These are phyloP conservation scores for Caenorhabditis latens DNA, from an alignment of 1,140 invertebrate genomes.

Conservation along the genomic window DNA sequence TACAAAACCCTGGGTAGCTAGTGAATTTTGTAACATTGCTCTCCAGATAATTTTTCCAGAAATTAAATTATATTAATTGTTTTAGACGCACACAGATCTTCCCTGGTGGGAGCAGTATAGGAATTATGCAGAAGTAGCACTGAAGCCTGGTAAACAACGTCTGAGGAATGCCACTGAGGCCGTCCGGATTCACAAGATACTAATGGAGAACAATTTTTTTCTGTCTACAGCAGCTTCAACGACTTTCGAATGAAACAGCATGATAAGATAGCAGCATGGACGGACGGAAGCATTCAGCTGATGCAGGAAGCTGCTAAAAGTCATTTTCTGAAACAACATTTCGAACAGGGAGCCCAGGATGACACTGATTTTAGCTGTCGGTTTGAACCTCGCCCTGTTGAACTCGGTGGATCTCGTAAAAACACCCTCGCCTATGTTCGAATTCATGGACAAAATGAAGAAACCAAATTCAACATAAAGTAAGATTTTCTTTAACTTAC, in stretches of 20 bases:
- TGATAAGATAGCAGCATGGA: not conserved
- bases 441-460: not conserved
- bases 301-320: not conserved
- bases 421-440: not conserved
- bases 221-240: not conserved
- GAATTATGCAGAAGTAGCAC: not conserved
- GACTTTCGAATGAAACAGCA: not conserved
- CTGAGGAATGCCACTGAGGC: not conserved
- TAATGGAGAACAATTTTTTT: not conserved
- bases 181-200: not conserved
- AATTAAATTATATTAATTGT: not conserved
- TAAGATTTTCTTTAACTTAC: not conserved
- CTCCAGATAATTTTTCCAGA: no score
- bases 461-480: not conserved
- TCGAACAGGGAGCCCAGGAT: not conserved
- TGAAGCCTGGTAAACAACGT: no score
- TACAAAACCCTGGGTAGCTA: not conserved
- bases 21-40: constrained; percentile 1
- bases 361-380: not conserved
- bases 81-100: not conserved
- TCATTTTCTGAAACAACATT: not conserved
- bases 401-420: not conserved
- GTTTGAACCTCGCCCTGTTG: not conserved
- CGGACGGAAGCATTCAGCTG: not conserved
- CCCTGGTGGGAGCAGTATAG: not conserved